Percentiles rank a stretch among this genome's conserved stretches.
These are phyloP conservation scores for Lepus townsendii DNA, from an alignment of 2,797 vertebrate species.

Conservation along the genomic window DNA sequence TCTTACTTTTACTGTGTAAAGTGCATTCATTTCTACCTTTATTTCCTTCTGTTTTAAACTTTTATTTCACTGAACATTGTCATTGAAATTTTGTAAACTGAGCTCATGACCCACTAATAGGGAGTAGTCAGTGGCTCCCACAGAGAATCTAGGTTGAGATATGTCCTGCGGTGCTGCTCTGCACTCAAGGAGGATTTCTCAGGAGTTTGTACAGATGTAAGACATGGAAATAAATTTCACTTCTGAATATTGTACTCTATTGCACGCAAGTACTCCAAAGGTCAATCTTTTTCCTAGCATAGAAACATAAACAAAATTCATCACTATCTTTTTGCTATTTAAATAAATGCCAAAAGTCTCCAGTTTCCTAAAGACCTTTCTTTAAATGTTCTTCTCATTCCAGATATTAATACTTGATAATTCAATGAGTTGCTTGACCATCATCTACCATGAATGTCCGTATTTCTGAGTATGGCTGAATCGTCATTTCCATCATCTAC, in stretches of 20 bases:
- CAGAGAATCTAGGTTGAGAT: not conserved
- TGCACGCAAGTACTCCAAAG: not conserved
- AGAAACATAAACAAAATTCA: not conserved
- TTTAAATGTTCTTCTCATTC: not conserved
- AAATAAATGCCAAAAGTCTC: not conserved
- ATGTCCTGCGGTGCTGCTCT: not conserved
- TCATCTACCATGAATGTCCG: not conserved
- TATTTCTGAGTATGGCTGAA: not conserved
- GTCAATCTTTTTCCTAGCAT: not conserved
- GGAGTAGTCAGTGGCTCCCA: not conserved
- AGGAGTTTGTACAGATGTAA: not conserved
- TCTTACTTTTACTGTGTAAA: not conserved
- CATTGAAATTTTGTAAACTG: not conserved
- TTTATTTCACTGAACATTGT: not conserved
- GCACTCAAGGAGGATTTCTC: not conserved
- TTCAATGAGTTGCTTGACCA: not conserved
- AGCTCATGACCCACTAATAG: not conserved
- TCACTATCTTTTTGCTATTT: not conserved
- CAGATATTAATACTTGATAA: not conserved
- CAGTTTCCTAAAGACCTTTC: not conserved
- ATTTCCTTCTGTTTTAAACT: not conserved
- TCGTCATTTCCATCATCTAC: not conserved
- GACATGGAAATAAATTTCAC: not conserved
- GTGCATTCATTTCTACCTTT: not conserved
- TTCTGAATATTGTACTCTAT: not conserved